Percentiles rank a stretch among this genome's conserved stretches.
phyloP scores from a whole-genome alignment of 2,888 invertebrate species.

The Diarsia rubi region DNA sequence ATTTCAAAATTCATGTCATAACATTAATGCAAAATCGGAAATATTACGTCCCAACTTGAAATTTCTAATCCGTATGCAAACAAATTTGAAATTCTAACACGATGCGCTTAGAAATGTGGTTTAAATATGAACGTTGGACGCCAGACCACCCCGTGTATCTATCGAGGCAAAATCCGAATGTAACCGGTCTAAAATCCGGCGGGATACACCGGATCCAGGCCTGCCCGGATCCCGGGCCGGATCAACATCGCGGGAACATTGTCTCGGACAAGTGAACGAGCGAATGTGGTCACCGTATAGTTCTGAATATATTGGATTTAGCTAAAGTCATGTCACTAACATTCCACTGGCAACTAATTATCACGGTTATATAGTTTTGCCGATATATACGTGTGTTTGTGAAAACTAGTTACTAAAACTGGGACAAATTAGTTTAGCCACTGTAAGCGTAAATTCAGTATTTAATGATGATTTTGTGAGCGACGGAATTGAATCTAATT shows the following conservation, averaged over 20 bases:
- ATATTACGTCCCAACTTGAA: slow-evolving; percentile 43
- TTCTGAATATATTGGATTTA: slow-evolving; percentile 61
- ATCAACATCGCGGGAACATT: slow-evolving; percentile 68
- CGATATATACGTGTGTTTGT: background rate
- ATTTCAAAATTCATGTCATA: slow-evolving; percentile 35
- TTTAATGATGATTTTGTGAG: slow-evolving; percentile 34
- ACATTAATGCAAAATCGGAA: slow-evolving; percentile 51
- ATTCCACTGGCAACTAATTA: slow-evolving; percentile 49
- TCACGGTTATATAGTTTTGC: slow-evolving; percentile 16
- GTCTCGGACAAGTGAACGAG: slow-evolving; percentile 59
- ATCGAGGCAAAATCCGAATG: slow-evolving; percentile 77
- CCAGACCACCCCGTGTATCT: slow-evolving; percentile 73
- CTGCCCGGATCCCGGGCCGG: slow-evolving; percentile 70
- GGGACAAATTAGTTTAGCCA: slow-evolving; percentile 31
- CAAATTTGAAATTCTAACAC: slow-evolving; percentile 68
- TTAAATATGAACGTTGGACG: slow-evolving; percentile 65
- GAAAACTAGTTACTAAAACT: slow-evolving; percentile 32
- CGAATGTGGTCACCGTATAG: slow-evolving; percentile 62
- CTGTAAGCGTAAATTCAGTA: slow-evolving; percentile 27
- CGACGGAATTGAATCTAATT: slow-evolving; percentile 3
- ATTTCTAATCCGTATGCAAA: slow-evolving; percentile 60
- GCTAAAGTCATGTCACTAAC: slow-evolving; percentile 37
- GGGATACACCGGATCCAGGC: slow-evolving; percentile 71
- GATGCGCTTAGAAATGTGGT: slow-evolving; percentile 70
- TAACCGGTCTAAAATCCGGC: slow-evolving; percentile 74